phyloP scores from a whole-genome alignment of 2,797 vertebrate species.

The Acridotheres tristis region DNA sequence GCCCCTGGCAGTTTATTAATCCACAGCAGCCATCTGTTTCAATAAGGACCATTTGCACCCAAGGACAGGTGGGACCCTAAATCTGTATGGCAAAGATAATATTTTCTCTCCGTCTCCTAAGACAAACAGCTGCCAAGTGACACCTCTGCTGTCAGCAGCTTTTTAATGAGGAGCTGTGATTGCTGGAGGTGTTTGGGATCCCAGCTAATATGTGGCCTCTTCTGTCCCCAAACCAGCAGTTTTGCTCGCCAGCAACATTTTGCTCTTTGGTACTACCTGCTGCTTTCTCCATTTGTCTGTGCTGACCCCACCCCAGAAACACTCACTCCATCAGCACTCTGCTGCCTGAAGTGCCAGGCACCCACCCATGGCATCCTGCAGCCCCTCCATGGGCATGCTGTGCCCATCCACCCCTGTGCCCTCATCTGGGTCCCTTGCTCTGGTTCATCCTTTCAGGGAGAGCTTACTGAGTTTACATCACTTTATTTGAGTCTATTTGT shows the following conservation, averaged over 20 bases:
- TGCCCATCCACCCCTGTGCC: fast-evolving
- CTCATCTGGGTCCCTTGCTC: not conserved
- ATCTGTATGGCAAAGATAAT: not conserved
- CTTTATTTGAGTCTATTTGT: not conserved
- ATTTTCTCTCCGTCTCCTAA: not conserved
- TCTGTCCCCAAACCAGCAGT: not conserved
- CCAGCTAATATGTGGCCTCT: not conserved
- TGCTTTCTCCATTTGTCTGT: not conserved
- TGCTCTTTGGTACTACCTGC: not conserved
- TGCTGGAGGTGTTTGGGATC: not conserved
- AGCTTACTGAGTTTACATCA: not conserved
- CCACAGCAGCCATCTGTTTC: not conserved
- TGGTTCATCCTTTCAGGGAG: not conserved
- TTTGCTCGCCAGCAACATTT: not conserved
- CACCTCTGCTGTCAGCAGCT: not conserved
- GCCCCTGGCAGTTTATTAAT: not conserved
- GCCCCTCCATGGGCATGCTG: not conserved
- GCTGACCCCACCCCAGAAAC: not conserved
- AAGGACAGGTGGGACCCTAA: not conserved
- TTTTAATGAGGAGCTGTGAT: not conserved
- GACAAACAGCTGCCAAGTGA: not conserved
- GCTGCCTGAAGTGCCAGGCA: fast-evolving
- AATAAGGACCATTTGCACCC: not conserved
- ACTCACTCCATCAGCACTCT: not conserved
- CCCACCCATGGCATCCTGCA: not conserved